phyloP scores from a whole-genome alignment of 2,113 vertebrate genomes.

The Limnothrissa miodon region DNA sequence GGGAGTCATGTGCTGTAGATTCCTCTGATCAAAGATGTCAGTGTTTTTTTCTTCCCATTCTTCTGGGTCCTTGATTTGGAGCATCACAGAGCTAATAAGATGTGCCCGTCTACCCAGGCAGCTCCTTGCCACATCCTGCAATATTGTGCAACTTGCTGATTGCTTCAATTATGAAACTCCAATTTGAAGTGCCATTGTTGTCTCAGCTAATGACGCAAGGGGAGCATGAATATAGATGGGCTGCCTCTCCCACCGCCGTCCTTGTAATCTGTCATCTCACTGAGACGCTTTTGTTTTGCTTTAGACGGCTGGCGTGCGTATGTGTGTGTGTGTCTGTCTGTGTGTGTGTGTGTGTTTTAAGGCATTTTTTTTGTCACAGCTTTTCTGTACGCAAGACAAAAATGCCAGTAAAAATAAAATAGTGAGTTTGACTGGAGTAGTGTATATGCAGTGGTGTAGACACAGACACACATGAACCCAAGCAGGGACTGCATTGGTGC shows the following conservation, averaged over 20 bases:
- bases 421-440: not conserved
- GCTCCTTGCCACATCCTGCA: conserved; percentile 33
- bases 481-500: not conserved
- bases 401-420: not conserved
- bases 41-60: conserved; percentile 42
- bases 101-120: conserved; percentile 17
- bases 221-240: conserved; percentile 48
- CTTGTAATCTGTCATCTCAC: conserved; percentile 44
- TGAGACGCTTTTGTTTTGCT: conserved; percentile 16
- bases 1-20: not conserved
- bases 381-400: not conserved
- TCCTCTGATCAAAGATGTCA: conserved; percentile 34
- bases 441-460: not conserved
- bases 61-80: conserved; percentile 48
- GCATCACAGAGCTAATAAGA: conserved; percentile 47
- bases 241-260: conserved; percentile 35
- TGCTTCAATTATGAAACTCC: conserved; percentile 61
- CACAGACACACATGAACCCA: not conserved
- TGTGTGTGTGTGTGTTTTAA: conserved; percentile 19
- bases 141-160: conserved; percentile 59
- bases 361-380: not conserved
- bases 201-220: conserved; percentile 43
- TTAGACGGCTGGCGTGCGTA: conserved; percentile 28
- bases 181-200: conserved; percentile 56
- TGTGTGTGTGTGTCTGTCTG: conserved; percentile 29